A percentile compares a stretch with the other conserved stretches of the same genome.
phyloP scores from a whole-genome alignment of 1,140 invertebrate genomes.

The Drosophila orosa region DNA sequence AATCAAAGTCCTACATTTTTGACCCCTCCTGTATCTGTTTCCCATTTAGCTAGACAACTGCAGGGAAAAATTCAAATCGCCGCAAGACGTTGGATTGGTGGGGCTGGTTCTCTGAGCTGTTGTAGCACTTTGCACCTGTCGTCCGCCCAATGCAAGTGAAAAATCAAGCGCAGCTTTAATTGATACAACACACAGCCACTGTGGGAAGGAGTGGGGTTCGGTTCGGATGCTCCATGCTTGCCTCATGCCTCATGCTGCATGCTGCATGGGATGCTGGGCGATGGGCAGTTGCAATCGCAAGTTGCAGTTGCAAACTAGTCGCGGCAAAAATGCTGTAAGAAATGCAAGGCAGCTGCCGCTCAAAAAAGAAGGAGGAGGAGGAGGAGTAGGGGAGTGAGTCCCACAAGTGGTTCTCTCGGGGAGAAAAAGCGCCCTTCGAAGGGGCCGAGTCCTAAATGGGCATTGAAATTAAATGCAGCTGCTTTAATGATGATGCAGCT shows the following conservation, averaged over 20 bases:
- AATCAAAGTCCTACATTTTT: background rate
- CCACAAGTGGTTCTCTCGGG: constrained; percentile 14
- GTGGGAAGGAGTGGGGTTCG: constrained; percentile 25
- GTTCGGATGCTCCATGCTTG: background rate
- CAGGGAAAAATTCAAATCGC: constrained; percentile 78
- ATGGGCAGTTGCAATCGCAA: constrained; percentile 22
- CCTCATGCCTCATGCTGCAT: background rate
- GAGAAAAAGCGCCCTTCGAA: constrained; percentile 49
- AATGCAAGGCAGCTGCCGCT: constrained; percentile 72
- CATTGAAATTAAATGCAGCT: constrained; percentile 83
- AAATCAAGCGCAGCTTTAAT: constrained; percentile 80
- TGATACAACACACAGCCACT: constrained; percentile 63
- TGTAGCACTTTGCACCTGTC: constrained; percentile 80
- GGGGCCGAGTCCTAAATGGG: constrained; percentile 69
- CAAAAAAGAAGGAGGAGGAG: constrained; percentile 8
- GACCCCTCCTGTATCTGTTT: constrained; percentile 24
- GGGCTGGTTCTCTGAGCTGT: constrained; percentile 55
- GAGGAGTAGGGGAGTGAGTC: constrained; percentile 16
- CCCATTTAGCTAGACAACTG: constrained; percentile 60
- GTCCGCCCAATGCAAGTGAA: constrained; percentile 77
- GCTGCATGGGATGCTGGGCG: constrained; percentile 16
- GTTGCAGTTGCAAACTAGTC: constrained; percentile 71
- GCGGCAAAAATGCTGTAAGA: constrained; percentile 81
- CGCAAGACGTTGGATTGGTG: constrained; percentile 24
- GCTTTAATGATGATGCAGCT: constrained; percentile 71